Evolutionary conservation across 2,888 invertebrate species (phyloP), one percentile per base, ranked within the genome.

Genomic region (Ceraclea dissimilis): DNA sequence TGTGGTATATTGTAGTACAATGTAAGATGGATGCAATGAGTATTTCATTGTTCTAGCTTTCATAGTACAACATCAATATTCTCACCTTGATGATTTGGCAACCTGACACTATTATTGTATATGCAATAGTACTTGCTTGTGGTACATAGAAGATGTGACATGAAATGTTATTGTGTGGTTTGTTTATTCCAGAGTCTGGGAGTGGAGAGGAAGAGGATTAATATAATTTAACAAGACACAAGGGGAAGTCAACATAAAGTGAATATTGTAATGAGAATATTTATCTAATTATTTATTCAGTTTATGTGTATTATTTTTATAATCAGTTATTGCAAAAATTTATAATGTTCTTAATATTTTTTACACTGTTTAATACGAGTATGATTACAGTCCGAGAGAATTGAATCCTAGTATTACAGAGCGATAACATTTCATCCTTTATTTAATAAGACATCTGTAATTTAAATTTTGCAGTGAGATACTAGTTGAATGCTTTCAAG

Each of bases 141-240:
- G n/a, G n/a, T n/a, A n/a, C n/a, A n/a, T n/a, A n/a, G n/a, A n/a
- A n/a, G n/a, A n/a, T n/a, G n/a, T n/a, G n/a, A n/a, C n/a, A n/a
- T n/a, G n/a, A n/a, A n/a, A n/a, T n/a, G n/a, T n/a, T n/a, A n/a
- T n/a, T n/a, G n/a, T n/a, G n/a, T n/a, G n/a, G n/a, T n/a, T n/a
- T 26, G 26, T 21, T 56, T 33, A 31, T 70, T 69, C 0, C 72
- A 78, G 78, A 78, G 66, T 78, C 78, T n/a, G 78, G 75, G 67
- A 78, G 78, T 64, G 78, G 76, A 58, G 77, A 77, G 64, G 78
- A 78, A 26, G 76, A 77, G 66, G 77, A 78, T 71, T 77, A 76
- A 51, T n/a, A 51, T 11, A 19, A 19, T 46, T 19, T n/a, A n/a
- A n/a, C 16, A 39, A 39, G 16, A 47, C 13, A 47, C 17, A 10